Base-by-base conservation (phyloP, 1,140 invertebrate species). In the Drosophila bocqueti region DNA sequence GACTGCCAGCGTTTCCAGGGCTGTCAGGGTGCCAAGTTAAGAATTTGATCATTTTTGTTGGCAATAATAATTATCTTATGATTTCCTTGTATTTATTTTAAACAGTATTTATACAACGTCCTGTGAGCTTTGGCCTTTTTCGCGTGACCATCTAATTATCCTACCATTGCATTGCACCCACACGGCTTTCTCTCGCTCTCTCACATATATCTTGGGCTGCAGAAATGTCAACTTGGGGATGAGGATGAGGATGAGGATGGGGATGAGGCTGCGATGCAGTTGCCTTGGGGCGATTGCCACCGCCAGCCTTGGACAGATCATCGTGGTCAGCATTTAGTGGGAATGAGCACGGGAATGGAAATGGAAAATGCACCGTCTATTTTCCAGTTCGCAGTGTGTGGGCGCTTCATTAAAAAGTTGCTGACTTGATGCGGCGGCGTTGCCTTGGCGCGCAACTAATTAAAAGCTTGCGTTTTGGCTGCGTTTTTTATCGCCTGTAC, bases 321-420 rank as follows among this genome's bases (percentile, higher is more conserved):
- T 59, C 58, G 54, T 69, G 79, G 79, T 82, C 74, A 83, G 80
- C 67, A 34, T 46, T 72, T 62, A 59, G 73, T 40, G 16, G 42
- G 31, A 65, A 58, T 57, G 34, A 18, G 18, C 4, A 45, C 21
- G 57, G 7, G 1, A 58, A 58, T 26, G 58, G 6, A 24, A 60
- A 10, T 18, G 29, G 40, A n/a, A 66, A 66, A 26, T 72, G 64
- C 38, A 36, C 26, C 55, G 52, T 45, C 63, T 16, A 36, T 42
- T 42, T 52, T 52, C 29, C 46, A 2, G 13, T n/a, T 38, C 34
- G 34, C 49, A 52, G 34, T 57, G 54, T 57, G 54, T 57, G 54
- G 54, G 54, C 36, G 54, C 36, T 57, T 73, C 68, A 73, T 74
- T 74, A 73, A 73, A 73, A 74, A 61, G 26, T 61, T 73, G 71